Conservation (phyloP, 1,140 invertebrate species). For the Micrasema minimum region DNA sequence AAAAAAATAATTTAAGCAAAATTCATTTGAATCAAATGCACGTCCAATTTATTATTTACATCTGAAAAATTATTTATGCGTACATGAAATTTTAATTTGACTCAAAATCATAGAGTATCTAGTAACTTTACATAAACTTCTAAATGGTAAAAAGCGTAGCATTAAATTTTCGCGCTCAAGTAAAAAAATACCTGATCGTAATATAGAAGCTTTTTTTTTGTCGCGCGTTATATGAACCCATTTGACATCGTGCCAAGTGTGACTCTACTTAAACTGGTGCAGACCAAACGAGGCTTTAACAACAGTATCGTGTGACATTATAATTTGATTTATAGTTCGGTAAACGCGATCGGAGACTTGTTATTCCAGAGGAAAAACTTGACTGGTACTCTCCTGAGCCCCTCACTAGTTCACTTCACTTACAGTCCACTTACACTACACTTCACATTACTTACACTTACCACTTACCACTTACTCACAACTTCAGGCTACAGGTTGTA, state of each 20-base stretch:
- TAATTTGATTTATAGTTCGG: conserved; percentile 51
- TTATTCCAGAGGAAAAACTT: conserved; percentile 43
- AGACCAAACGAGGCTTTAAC: conserved; percentile 34
- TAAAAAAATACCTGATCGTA: too few species aligned
- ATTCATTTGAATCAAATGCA: too few species aligned
- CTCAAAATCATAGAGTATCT: too few species aligned
- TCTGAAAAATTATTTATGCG: too few species aligned
- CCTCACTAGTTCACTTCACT: conserved; percentile 6
- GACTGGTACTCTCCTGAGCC: not conserved
- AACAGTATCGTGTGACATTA: conserved; percentile 49
- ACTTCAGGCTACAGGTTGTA: conserved; percentile 7
- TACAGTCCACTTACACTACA: conserved; percentile 13
- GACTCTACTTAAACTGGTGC: not conserved
- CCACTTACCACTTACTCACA: too few species aligned
- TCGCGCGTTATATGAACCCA: not conserved
- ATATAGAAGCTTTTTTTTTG: too few species aligned
- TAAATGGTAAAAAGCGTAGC: too few species aligned
- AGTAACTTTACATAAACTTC: too few species aligned
- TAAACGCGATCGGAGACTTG: conserved; percentile 49
- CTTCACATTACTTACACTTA: not conserved
- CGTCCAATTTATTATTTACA: too few species aligned
- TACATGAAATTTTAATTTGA: too few species aligned
- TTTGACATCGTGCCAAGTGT: not conserved
- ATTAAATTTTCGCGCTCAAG: too few species aligned
- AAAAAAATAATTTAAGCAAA: too few species aligned